Evolutionary conservation across 2,113 vertebrate species (phyloP), one percentile per base, ranked within the genome.

Genomic region (Sinocyclocheilus maitianheensis): DNA sequence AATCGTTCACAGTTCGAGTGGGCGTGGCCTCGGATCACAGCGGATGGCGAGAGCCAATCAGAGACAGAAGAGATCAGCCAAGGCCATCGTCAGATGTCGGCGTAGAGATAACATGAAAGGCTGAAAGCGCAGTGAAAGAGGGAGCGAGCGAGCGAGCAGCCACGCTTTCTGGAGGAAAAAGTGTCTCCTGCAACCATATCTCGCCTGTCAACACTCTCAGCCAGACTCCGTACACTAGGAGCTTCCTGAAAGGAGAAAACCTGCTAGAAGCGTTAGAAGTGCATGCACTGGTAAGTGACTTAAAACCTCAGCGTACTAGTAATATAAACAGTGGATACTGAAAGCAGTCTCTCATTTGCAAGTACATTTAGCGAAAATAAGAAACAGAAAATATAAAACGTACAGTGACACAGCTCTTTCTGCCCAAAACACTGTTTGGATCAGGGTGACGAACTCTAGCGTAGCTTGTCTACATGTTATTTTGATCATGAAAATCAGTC

Each of bases 81-180:
- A 85, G 83, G 79, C 83, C 79, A 87, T 89, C 86, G 86, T 78
- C 78, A 75, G 88, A 89, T 62, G 24, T 77, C 53, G 62, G 72
- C 58, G 67, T 13, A 67, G 40, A 79, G 40, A 79, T 69, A 84
- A 69, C 81, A 85, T 63, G 65, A 72, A 72, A 30, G 48, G 65
- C 16, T 51, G 65, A 63, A 37, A 40, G 65, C 20, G 30, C 26
- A 37, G n/a, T 16, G 55, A 34, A 34, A 34, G 30, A 75, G 22
- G 34, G 43, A 80, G 67, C 0, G 58, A 86, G 67, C 0, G 58
- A 86, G 26, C 24, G 24, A 75, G 40, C n/a, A 24, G 22, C 20
- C 77, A 78, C 53, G 77, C 53, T 79, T 3, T 48, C 3, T 24
- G 20, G 51, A 53, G 40, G 58, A n/a, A 37, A 40, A 60, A 40